Percentiles rank a stretch among this genome's conserved stretches.
Conservation (phyloP, 2,113 vertebrate species). For the Cyrtonyx montezumae region DNA sequence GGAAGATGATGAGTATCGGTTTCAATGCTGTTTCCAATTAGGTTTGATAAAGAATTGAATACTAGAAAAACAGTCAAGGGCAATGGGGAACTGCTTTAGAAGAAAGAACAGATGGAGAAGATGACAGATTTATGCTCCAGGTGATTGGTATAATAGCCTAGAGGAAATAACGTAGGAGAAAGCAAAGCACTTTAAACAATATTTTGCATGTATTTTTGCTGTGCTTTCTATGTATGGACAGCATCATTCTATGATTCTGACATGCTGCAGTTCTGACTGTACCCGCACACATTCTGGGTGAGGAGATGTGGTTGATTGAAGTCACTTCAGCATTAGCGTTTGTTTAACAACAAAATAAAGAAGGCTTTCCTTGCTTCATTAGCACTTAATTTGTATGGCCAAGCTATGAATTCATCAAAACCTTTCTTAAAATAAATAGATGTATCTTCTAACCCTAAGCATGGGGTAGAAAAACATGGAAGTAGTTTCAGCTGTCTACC, state of each 20-base stretch:
- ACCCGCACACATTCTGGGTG: neutral
- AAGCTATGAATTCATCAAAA: neutral
- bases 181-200: neutral
- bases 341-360: neutral
- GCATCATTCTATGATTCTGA: neutral
- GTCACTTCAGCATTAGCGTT: neutral
- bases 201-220: neutral
- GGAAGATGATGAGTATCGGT: neutral
- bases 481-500: neutral
- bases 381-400: neutral
- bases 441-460: neutral
- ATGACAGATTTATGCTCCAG: constrained; percentile 49
- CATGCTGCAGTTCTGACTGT: neutral
- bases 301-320: neutral
- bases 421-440: neutral
- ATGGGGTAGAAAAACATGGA: neutral
- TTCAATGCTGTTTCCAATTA: constrained; percentile 45
- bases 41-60: neutral
- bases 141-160: constrained; percentile 36
- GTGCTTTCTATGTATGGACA: rapidly evolving
- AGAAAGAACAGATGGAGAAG: constrained; percentile 38
- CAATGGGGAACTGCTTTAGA: neutral
- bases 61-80: neutral
- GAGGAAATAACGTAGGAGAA: constrained; percentile 1
- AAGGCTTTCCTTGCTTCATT: neutral